Percentiles rank a stretch among this genome's conserved stretches.
These are phyloP conservation scores for Dermochelys coriacea DNA, from an alignment of 2,797 vertebrate species.

Conservation along the genomic window DNA sequence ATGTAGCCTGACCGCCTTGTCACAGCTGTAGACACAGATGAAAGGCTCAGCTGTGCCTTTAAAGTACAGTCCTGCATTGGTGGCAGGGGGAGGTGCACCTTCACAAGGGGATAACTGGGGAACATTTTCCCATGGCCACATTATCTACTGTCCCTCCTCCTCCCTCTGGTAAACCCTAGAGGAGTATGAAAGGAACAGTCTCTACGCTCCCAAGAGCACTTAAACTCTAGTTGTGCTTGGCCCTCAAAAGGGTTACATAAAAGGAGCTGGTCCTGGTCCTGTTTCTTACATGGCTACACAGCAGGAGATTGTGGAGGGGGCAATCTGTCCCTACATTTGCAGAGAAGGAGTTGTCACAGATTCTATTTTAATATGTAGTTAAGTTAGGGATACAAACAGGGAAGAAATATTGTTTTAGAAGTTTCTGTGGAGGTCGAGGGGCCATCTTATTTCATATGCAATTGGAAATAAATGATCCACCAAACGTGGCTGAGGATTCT, in stretches of 20 bases:
- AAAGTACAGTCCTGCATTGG: background rate
- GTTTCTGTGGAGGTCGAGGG: background rate
- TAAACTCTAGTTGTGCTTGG: background rate
- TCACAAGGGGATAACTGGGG: background rate
- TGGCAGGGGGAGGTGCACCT: background rate
- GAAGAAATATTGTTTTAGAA: background rate
- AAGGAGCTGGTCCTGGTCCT: background rate
- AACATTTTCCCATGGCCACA: background rate
- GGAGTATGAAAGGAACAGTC: rapidly evolving
- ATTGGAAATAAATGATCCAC: background rate
- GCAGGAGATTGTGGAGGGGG: background rate
- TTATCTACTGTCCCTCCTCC: background rate
- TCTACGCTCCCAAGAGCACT: background rate
- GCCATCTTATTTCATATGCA: background rate
- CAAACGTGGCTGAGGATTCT: background rate
- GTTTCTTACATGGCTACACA: background rate
- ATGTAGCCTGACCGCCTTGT: constrained; percentile 13
- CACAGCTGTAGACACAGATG: background rate
- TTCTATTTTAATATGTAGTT: background rate
- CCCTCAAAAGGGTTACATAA: background rate
- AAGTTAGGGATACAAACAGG: background rate
- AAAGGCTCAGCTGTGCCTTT: background rate
- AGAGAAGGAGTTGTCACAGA: rapidly evolving
- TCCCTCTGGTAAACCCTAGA: rapidly evolving
- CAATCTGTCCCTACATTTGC: background rate